Conservation (phyloP, 2,888 invertebrate species). For the Pollenia griseotomentosa region DNA sequence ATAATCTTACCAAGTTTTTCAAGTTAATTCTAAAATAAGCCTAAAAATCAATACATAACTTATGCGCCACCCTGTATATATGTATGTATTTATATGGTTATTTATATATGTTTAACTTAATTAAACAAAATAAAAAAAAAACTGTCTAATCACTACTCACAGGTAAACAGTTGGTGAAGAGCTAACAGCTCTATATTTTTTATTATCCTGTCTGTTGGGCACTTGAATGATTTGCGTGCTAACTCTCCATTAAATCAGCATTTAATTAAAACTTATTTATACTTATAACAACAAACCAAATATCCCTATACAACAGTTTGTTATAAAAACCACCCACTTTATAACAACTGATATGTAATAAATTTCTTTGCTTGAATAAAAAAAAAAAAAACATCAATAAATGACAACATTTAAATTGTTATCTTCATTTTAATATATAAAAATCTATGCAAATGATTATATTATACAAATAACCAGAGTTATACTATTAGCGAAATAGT, state of each 20-base stretch:
- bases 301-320: background rate
- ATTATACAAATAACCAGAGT: conserved; percentile 49
- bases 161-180: too few species aligned
- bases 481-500: conserved; percentile 28
- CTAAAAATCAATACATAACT: too few species aligned
- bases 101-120: too few species aligned
- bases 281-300: background rate
- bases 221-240: too few species aligned
- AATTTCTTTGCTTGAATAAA: background rate
- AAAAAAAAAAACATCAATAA: conserved; percentile 38
- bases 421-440: conserved; percentile 31
- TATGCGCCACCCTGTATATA: too few species aligned
- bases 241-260: background rate
- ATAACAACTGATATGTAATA: conserved; percentile 30
- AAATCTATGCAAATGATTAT: conserved; percentile 63
- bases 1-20: too few species aligned
- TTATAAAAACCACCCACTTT: background rate
- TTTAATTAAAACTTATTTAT: conserved; percentile 4
- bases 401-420: conserved; percentile 51
- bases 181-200: too few species aligned
- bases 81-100: too few species aligned
- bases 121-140: too few species aligned
- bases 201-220: background rate
- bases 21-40: too few species aligned
- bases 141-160: too few species aligned